Base-by-base conservation (phyloP, 2,888 invertebrate genomes). In the Tiliacea citrago region DNA sequence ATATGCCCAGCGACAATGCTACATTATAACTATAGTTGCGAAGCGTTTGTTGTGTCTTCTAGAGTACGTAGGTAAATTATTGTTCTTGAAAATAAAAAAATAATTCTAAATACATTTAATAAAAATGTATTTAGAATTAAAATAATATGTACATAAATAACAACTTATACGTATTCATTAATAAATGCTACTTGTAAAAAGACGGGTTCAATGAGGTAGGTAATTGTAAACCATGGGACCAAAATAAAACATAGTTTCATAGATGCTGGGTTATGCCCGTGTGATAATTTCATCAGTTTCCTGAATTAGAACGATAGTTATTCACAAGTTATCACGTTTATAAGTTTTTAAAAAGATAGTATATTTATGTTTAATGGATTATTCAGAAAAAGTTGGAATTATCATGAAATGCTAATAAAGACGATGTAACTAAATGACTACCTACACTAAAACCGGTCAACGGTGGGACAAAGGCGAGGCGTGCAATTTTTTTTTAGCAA, bases 381-480 rank as follows among this genome's bases (percentile, higher is more conserved):
- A 35, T 45, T 51, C 21, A 42, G 65, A 29, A 71, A 71, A 78
- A 68, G 42, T 74, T 47, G 35, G 58, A 65, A 58, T 58, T 74
- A 58, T 51, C 74, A 68, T 66, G 66, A 65, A 61, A 35, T 61
- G 53, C 49, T 73, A 61, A 42, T 74, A 49, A 68, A 68, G 51
- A 57, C 55, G 68, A 47, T 60, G 58, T 65, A 57, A 65, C 51
- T 39, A 68, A 53, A 60, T 65, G 57, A 68, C 68, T 63, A 49
- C 57, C 68, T 63, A 49, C 57, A 73, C 61, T 70, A 77, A 76
- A 71, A 84, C 86, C 76, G 77, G 73, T 77, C 77, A 83, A 62
- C 70, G 68, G 68, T 71, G 75, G 74, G 49, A 73, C 79, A 74
- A 72, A 77, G 63, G 55, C 68, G n/a, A n/a, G n/a, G n/a, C n/a